Evolutionary conservation across 2,113 vertebrate genomes (phyloP).

Genomic region (Marmota flaviventris): DNA sequence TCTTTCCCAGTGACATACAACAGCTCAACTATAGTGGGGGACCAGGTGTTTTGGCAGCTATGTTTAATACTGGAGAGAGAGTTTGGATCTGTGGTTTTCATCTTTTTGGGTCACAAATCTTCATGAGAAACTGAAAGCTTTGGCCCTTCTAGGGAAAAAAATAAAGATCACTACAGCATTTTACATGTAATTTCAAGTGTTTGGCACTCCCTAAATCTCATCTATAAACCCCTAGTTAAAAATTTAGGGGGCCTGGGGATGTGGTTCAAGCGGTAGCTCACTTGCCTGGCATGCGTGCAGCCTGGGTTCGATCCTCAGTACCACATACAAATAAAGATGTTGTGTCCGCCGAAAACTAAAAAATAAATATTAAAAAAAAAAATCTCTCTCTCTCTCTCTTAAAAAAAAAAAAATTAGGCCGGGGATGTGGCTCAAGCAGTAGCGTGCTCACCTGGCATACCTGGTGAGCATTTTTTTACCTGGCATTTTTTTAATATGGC

Average conservation of each 20-base stretch:
- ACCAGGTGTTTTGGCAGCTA: not conserved
- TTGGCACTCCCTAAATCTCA: not conserved
- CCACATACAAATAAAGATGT: no score
- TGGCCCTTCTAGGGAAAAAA: not conserved
- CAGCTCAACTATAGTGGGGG: not conserved
- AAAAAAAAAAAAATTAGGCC: no score
- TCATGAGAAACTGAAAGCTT: not conserved
- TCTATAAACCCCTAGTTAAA: not conserved
- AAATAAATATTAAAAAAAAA: no score
- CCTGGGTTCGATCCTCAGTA: no score
- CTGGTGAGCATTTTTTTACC: no score
- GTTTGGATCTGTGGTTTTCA: conserved; percentile 25
- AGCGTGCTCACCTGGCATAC: no score
- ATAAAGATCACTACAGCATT: not conserved
- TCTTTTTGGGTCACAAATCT: not conserved
- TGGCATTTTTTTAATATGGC: no score
- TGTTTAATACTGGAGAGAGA: not conserved
- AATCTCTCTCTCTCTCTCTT: no score
- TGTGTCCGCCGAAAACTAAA: no score
- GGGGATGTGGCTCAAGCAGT: no score
- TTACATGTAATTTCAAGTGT: not conserved
- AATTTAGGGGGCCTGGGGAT: not conserved
- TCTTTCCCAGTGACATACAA: not conserved
- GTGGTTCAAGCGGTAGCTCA: no score
- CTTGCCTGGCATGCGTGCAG: no score